A percentile compares a stretch with the other conserved stretches of the same genome.
These are phyloP conservation scores for Drosophila hydei DNA, from an alignment of 1,140 invertebrate species.

Conservation along the genomic window DNA sequence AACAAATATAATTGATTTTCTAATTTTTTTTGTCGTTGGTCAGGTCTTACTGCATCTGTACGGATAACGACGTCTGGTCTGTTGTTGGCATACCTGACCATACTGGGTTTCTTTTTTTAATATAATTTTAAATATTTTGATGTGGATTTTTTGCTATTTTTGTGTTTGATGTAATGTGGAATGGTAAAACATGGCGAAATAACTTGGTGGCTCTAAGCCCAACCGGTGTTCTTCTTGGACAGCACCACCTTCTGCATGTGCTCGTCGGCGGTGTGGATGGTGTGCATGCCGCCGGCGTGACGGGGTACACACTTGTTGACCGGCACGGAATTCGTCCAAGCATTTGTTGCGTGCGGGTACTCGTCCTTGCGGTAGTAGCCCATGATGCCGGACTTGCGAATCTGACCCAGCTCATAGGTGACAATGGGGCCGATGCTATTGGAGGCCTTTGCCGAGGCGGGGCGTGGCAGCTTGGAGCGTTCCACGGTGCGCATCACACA, in stretches of 20 bases:
- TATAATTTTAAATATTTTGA: constrained; percentile 1
- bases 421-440: constrained; percentile 86
- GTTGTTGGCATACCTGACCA: neutral
- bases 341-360: constrained; percentile 61
- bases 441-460: constrained; percentile 85
- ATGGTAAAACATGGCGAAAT: neutral
- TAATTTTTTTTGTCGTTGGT: neutral
- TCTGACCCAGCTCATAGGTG: constrained; percentile 87
- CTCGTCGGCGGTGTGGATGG: constrained; percentile 88
- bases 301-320: constrained; percentile 87
- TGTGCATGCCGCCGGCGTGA: constrained; percentile 90
- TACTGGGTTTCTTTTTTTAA: neutral
- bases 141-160: neutral
- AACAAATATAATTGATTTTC: neutral
- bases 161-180: neutral
- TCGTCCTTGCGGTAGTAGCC: constrained; percentile 79
- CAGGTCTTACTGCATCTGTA: neutral
- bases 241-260: constrained; percentile 82
- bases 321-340: constrained; percentile 45
- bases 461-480: constrained; percentile 83
- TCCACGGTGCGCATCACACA: constrained; percentile 88
- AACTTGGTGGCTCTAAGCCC: constrained; percentile 37
- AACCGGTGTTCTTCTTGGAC: constrained; percentile 60
- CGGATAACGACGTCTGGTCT: neutral
- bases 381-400: constrained; percentile 76